Evolutionary conservation across 2,797 vertebrate genomes (phyloP).

Genomic region (Gobio occitaniae): DNA sequence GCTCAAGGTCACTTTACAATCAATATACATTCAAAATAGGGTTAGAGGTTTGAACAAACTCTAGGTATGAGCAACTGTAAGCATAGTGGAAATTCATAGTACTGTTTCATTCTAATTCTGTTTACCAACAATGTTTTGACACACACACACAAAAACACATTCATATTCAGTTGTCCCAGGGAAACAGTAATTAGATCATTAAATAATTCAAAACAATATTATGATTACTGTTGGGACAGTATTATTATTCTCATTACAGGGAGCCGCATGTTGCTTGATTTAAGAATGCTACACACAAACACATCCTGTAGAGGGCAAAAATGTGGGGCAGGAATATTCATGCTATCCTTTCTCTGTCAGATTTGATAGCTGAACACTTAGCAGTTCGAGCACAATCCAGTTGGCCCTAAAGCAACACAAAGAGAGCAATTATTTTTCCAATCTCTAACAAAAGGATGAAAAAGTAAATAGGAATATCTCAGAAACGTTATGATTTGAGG

Average conservation of each 20-base stretch:
- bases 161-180: constrained; percentile 12
- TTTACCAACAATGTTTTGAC: constrained; percentile 20
- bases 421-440: constrained; percentile 14
- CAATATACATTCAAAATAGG: background rate
- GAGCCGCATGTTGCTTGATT: constrained; percentile 24
- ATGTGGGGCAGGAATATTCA: constrained; percentile 32
- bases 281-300: constrained; percentile 16
- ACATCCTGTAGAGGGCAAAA: background rate
- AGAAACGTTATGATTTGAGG: background rate
- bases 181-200: constrained; percentile 37
- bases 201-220: constrained; percentile 28
- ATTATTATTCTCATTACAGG: constrained; percentile 28
- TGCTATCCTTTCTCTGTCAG: constrained; percentile 8
- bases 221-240: constrained; percentile 28
- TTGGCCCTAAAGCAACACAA: constrained; percentile 18
- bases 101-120: constrained; percentile 6
- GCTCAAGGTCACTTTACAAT: background rate
- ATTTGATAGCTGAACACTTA: constrained; percentile 14
- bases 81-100: background rate
- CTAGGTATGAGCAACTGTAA: background rate
- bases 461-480: background rate
- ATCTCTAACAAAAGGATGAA: background rate
- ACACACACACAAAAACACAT: constrained; percentile 1
- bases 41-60: background rate
- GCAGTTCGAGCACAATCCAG: background rate